Evolutionary conservation across 2,888 invertebrate genomes (phyloP).

Genomic region (Dryococelus australis): DNA sequence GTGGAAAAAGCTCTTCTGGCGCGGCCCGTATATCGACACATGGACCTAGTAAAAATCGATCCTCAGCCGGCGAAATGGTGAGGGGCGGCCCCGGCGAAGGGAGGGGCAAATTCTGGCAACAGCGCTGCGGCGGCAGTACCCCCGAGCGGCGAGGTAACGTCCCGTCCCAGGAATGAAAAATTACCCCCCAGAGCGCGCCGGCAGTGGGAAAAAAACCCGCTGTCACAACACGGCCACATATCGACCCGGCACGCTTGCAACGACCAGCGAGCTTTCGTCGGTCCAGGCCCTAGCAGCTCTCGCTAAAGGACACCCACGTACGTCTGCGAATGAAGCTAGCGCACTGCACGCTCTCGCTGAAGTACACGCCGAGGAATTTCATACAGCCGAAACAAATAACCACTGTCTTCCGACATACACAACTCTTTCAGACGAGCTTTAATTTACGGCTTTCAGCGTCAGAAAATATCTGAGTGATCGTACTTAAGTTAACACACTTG

Average conservation of each 20-base stretch:
- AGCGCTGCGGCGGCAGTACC: background rate
- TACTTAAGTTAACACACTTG: no score
- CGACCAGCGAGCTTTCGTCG: background rate
- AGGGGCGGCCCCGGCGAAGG: background rate
- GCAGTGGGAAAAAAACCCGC: constrained; percentile 2
- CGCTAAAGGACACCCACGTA: background rate
- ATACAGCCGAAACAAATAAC: no score
- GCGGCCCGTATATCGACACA: background rate
- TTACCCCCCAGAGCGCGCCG: background rate
- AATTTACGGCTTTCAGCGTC: no score
- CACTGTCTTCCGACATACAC: no score
- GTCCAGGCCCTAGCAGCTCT: background rate
- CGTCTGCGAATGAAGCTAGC: no score
- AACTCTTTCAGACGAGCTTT: no score
- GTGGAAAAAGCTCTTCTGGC: background rate
- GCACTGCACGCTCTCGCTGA: no score
- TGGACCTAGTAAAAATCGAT: constrained; percentile 29
- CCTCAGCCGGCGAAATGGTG: background rate
- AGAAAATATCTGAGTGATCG: no score
- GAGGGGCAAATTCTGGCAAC: background rate
- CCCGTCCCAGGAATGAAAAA: constrained; percentile 5
- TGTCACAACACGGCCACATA: constrained; percentile 16
- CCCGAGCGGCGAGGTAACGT: background rate
- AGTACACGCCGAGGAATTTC: no score
- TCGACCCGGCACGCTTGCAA: background rate